Evolutionary conservation across 2,888 invertebrate species (phyloP), one percentile per base, ranked within the genome.

Genomic region (Argyresthia albistria): DNA sequence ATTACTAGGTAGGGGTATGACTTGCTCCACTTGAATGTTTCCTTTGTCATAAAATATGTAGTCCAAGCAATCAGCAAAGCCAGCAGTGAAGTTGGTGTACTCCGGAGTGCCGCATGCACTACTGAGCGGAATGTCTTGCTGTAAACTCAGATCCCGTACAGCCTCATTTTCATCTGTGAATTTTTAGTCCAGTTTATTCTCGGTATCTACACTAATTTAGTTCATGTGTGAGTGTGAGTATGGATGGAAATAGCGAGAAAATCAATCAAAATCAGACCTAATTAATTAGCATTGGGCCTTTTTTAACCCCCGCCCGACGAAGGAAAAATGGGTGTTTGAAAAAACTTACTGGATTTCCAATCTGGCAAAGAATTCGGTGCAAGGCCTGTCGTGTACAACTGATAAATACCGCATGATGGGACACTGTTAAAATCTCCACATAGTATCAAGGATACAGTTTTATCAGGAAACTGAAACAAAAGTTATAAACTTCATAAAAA

Each of bases 381-480:
- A 56, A 73, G 66, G 53, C 93, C 93, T 43, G 91, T 89, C 0
- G 93, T 94, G 76, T 95, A 91, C 52, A 96, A 83, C 66, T 93
- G 90, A 75, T 92, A 95, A 63, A 97, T 91, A 0, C 95, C 96
- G 71, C 93, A 93, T 51, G 92, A 91, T 0, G 97, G 97, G 1
- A 91, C 90, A 72, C 95, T 96, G 71, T 98, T 98, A 65, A 98
- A 97, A 75, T 98, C 98, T 0, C 98, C 98, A 77, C 96, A 95
- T 60, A 97, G 90, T 53, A 98, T 74, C 1, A 96, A 66, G 1
- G 93, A 91, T 35, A 95, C 82, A 52, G 73, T 70, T 59, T 78
- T 77, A 48, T 64, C 65, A 55, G 75, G 69, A 64, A 68, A 64
- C 79, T 80, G 57, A 57, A 53, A 35, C 12, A 49, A n/a, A n/a